Evolutionary conservation across 1,140 invertebrate species (phyloP), one percentile per base, ranked within the genome.

Genomic region (Asobara japonica): DNA sequence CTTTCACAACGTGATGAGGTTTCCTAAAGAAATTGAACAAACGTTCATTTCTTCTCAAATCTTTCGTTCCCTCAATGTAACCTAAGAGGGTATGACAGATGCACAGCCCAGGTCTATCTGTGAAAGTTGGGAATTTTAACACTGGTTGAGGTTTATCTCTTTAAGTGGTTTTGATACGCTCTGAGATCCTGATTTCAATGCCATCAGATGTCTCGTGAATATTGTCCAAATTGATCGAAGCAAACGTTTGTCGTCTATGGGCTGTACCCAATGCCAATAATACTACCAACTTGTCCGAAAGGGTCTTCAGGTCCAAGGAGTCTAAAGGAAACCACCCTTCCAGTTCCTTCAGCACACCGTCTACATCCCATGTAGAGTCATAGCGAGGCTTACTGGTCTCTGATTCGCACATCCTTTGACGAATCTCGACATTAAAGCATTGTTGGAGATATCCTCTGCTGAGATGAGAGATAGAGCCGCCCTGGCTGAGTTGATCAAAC

Each of bases 241-340:
- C 67, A n/a, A 74, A 65, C 0, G 73, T 77, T 65, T 69, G 76
- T 68, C 38, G 60, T 41, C 62, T 69, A 69, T 71, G 76, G 0
- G 73, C 75, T n/a, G 77, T 79, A 60, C 65, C 73, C 7, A 79
- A 33, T 1, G 78, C 76, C 16, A 80, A 61, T 25, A 80, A 68
- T 7, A 64, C 74, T 5, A 72, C 72, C 16, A 77, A 20, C 71
- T 78, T 77, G 33, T 72, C 60, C 5, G 74, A 69, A 2, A 80
- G 22, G 29, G 74, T 31, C 45, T 78, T 38, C 18, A 80, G 31
- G 22, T 45, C 33, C 16, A 76, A 22, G 6, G 27, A 31, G 6
- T 72, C 70, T n/a, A 72, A 16, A 0, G 73, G 70, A 16, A 56
- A 64, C 36, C 65, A 56, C 13, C 20, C 65, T 25, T 48, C 22